Evolutionary conservation across 1,140 invertebrate species (phyloP).

Genomic region (Eupristina koningsbergeri): DNA sequence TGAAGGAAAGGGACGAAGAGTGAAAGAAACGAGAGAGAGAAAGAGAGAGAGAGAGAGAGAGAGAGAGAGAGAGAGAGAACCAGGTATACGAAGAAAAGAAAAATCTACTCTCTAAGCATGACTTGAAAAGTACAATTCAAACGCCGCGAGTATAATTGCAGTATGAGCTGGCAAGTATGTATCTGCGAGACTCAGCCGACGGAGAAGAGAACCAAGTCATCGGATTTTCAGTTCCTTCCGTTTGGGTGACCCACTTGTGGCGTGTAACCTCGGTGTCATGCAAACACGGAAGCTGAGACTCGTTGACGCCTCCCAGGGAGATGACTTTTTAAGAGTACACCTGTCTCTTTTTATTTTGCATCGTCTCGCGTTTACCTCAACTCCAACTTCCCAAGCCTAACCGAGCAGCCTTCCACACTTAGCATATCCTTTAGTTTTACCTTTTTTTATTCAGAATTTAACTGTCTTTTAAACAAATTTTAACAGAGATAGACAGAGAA

Average conservation of each 20-base stretch:
- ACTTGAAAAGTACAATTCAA: conserved; percentile 69
- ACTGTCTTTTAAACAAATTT: too few relatives aligned
- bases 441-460: too few relatives aligned
- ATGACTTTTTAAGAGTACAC: neutral
- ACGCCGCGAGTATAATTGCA: conserved; percentile 65
- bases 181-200: conserved; percentile 51
- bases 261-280: neutral
- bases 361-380: too few relatives aligned
- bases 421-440: too few relatives aligned
- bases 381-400: too few relatives aligned
- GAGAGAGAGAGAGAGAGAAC: neutral
- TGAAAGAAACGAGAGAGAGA: neutral
- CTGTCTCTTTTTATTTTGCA: neutral
- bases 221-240: conserved; percentile 47
- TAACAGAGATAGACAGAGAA: too few relatives aligned
- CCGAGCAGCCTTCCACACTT: too few relatives aligned
- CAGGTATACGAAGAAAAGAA: conserved; percentile 37
- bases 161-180: conserved; percentile 69
- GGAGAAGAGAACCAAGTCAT: conserved; percentile 45
- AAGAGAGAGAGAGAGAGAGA: neutral
- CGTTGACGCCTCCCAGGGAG: neutral
- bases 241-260: conserved; percentile 58
- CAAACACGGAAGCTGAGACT: conserved; percentile 20
- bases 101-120: conserved; percentile 68
- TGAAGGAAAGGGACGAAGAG: neutral